Evolutionary conservation across 2,797 vertebrate species (phyloP).

Genomic region (Pseudochromis fuscus): DNA sequence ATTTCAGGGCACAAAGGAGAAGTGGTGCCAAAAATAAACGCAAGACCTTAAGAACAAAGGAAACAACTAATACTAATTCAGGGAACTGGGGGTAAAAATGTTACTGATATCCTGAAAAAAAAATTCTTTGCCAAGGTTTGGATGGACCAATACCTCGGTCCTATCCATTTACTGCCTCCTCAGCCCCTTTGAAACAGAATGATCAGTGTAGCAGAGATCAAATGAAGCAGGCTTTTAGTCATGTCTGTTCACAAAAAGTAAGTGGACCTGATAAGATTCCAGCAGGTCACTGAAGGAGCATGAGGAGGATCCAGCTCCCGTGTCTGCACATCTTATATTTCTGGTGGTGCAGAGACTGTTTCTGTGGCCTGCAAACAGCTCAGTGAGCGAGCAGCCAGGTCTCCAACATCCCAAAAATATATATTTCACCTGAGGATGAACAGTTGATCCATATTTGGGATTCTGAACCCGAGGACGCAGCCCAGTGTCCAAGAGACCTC

Average conservation of each 20-base stretch:
- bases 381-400: too few species aligned
- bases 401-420: too few species aligned
- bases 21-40: not conserved
- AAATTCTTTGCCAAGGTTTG: not conserved
- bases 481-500: too few species aligned
- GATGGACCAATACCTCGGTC: not conserved
- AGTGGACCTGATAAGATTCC: not conserved
- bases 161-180: conserved; percentile 17
- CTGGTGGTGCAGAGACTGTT: not conserved
- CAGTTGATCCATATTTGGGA: too few species aligned
- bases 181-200: conserved; percentile 10
- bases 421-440: too few species aligned
- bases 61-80: not conserved
- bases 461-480: too few species aligned
- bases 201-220: conserved; percentile 5
- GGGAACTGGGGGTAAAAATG: too few species aligned
- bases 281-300: not conserved
- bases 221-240: conserved; percentile 13
- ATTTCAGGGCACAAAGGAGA: not conserved
- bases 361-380: too few species aligned
- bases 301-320: not conserved
- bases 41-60: not conserved
- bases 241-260: conserved; percentile 17
- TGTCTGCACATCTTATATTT: not conserved
- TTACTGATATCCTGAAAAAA: conserved; percentile 4